Evolutionary conservation across 37 sponge, comb jelly and placozoan species (phyloP).

Genomic region (Oopsacas minuta): DNA sequence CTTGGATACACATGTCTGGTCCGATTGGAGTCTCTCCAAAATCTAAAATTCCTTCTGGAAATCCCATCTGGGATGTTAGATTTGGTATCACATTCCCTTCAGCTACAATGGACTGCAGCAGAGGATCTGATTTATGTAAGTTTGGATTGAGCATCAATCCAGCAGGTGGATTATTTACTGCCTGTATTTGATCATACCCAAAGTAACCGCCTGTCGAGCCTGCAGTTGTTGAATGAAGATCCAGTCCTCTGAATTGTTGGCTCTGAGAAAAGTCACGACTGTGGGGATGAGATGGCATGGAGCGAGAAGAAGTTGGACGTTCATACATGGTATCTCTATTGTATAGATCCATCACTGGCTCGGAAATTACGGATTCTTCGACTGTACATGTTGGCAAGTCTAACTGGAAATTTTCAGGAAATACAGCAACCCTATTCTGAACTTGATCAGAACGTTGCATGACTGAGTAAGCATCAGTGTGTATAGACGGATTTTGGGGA

Average conservation of each 20-base stretch:
- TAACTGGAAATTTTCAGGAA: background rate
- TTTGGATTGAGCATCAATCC: background rate
- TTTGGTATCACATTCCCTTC: background rate
- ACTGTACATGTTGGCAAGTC: background rate
- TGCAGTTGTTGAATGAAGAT: background rate
- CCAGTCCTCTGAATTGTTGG: background rate
- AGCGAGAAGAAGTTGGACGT: background rate
- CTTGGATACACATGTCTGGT: background rate
- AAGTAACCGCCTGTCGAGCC: background rate
- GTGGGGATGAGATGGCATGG: background rate
- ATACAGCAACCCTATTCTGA: background rate
- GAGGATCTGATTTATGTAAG: background rate
- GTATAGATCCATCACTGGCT: background rate
- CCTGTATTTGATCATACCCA: background rate
- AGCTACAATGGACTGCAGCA: background rate
- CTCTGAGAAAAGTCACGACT: slow-evolving; percentile 2
- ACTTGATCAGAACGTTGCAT: background rate
- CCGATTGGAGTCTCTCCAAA: background rate
- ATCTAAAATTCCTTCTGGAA: background rate
- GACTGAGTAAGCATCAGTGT: background rate
- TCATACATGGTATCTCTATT: background rate
- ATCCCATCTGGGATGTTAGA: background rate
- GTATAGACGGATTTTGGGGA: background rate
- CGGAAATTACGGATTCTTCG: background rate
- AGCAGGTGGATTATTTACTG: background rate